Percentiles rank a stretch among this genome's conserved stretches.
These are phyloP conservation scores for Zootoca vivipara DNA, from an alignment of 2,113 vertebrate species.

Conservation along the genomic window DNA sequence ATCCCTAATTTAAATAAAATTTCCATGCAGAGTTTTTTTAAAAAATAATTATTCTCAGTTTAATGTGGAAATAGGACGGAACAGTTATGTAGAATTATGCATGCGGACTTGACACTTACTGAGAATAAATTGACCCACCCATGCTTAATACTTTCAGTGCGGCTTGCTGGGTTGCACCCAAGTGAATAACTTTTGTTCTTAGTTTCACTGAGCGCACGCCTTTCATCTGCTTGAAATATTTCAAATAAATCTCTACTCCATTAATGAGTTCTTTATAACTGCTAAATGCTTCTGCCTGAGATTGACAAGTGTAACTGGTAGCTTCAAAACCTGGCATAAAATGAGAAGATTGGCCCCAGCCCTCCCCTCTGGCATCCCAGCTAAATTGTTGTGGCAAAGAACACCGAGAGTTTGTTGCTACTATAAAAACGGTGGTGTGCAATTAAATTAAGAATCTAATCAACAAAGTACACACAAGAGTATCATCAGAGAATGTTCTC, in stretches of 20 bases:
- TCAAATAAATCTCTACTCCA: slow-evolving; percentile 70
- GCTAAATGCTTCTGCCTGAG: slow-evolving; percentile 72
- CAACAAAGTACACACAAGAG: slow-evolving; percentile 35
- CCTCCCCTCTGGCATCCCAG: slow-evolving; percentile 68
- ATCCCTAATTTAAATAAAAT: too few species aligned
- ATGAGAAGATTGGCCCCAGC: slow-evolving; percentile 70
- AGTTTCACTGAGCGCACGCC: not conserved
- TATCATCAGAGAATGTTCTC: slow-evolving; percentile 11
- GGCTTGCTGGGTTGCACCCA: slow-evolving; percentile 1
- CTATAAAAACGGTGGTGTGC: slow-evolving; percentile 38
- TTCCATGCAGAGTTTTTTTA: too few species aligned
- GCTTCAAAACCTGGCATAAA: slow-evolving; percentile 73
- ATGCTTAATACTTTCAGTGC: not conserved
- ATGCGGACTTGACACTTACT: too few species aligned
- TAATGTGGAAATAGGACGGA: too few species aligned
- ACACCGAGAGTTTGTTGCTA: slow-evolving; percentile 57
- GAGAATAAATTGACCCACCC: too few species aligned
- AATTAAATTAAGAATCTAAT: slow-evolving; percentile 67
- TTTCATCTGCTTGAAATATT: slow-evolving; percentile 56
- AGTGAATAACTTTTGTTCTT: not conserved
- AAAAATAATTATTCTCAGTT: too few species aligned
- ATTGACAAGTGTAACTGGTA: slow-evolving; percentile 75
- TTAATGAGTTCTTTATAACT: slow-evolving; percentile 78
- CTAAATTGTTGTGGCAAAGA: slow-evolving; percentile 54
- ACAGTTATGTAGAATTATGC: too few species aligned